phyloP scores from a whole-genome alignment of 2,797 vertebrate species.

The Pantherophis vulpinus region DNA sequence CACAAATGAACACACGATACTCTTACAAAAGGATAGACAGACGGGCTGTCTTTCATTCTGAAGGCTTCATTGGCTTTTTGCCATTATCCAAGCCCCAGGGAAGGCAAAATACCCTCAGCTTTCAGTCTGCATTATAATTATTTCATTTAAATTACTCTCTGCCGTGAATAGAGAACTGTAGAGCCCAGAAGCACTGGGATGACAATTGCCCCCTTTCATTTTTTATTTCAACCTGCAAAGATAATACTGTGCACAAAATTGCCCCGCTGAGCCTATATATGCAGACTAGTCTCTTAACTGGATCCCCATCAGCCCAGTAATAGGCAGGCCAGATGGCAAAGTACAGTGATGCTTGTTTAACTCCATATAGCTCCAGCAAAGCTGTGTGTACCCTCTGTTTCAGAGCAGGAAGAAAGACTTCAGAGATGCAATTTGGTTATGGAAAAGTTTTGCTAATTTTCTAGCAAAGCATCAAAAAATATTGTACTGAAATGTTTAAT shows the following conservation, averaged over 20 bases:
- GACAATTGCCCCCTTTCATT: not conserved
- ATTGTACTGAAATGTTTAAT: not conserved
- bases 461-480: not conserved
- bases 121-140: constrained; percentile 7
- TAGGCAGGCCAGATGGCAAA: constrained; percentile 15
- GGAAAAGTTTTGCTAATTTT: not conserved
- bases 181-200: constrained; percentile 11
- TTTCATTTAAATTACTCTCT: constrained; percentile 12
- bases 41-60: not conserved
- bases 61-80: constrained; percentile 13
- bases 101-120: constrained; percentile 12
- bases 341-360: constrained; percentile 7
- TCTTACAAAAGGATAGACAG: not conserved
- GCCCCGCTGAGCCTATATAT: not conserved
- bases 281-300: not conserved
- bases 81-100: not conserved
- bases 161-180: constrained; percentile 8
- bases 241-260: not conserved
- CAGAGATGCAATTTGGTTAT: not conserved
- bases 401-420: not conserved
- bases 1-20: not conserved
- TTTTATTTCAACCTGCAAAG: constrained; percentile 19
- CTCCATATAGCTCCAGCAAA: not conserved
- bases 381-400: not conserved
- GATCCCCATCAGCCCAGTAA: constrained; percentile 6